Conservation (phyloP, 2,888 invertebrate species). For the Formica aserva region DNA sequence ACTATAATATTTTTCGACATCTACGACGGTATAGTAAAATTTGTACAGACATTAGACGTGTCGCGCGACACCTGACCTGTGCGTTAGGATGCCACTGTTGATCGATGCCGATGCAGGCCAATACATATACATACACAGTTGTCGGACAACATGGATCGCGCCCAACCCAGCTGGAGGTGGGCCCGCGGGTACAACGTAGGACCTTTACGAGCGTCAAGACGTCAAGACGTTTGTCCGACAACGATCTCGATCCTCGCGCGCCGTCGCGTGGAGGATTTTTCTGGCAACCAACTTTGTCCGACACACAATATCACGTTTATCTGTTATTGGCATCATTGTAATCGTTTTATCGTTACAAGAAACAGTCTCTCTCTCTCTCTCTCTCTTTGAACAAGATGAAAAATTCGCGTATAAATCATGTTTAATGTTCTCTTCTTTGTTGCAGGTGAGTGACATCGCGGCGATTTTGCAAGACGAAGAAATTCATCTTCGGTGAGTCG, state of each 20-base stretch:
- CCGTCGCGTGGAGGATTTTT: constrained; percentile 51
- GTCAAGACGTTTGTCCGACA: constrained; percentile 70
- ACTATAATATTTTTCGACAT: background rate
- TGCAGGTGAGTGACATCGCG: background rate
- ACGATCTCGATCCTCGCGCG: constrained; percentile 71
- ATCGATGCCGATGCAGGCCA: constrained; percentile 42
- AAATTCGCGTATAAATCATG: background rate
- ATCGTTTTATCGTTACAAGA: background rate
- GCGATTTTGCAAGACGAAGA: background rate
- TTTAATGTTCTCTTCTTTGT: background rate
- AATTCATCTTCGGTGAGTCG: background rate
- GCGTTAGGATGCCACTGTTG: constrained; percentile 26
- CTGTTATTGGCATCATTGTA: background rate
- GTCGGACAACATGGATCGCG: constrained; percentile 41
- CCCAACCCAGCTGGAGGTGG: constrained; percentile 49
- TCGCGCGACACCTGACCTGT: constrained; percentile 61
- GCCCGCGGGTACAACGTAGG: constrained; percentile 48
- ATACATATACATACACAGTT: constrained; percentile 31
- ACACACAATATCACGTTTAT: background rate
- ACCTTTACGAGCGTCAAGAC: constrained; percentile 45
- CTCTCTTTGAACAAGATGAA: constrained; percentile 19
- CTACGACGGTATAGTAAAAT: background rate
- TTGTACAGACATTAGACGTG: constrained; percentile 16
- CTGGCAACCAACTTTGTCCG: constrained; percentile 32
- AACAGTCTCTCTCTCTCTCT: background rate